Evolutionary conservation across 2,888 invertebrate genomes (phyloP).

Genomic region (Lasioglossum figueresi): DNA sequence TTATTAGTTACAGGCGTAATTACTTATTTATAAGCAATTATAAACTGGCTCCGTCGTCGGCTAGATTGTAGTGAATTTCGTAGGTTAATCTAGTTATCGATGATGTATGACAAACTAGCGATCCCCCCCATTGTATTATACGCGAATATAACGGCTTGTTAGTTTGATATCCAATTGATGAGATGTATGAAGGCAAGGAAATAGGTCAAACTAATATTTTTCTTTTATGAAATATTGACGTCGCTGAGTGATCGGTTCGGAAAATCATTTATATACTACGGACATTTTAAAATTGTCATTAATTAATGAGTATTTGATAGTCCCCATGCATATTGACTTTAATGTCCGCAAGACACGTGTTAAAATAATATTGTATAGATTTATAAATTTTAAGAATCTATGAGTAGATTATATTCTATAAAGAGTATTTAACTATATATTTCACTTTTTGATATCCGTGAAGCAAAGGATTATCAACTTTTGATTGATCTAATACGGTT

Average conservation of each 20-base stretch:
- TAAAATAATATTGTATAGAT: neutral
- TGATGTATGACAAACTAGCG: constrained; percentile 32
- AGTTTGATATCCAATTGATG: constrained; percentile 35
- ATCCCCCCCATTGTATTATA: constrained; percentile 35
- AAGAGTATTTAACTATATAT: neutral
- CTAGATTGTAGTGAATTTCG: neutral
- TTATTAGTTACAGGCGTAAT: neutral
- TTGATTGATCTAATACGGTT: neutral
- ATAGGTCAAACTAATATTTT: constrained; percentile 56
- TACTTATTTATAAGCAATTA: constrained; percentile 22
- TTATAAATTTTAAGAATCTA: neutral
- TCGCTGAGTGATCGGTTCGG: constrained; percentile 39
- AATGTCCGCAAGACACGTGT: constrained; percentile 11
- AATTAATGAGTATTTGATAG: constrained; percentile 56
- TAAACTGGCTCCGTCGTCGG: neutral
- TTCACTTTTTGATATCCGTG: neutral
- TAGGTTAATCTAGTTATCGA: constrained; percentile 37
- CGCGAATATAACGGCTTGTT: constrained; percentile 31
- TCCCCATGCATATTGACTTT: constrained; percentile 28
- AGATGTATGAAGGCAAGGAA: constrained; percentile 38
- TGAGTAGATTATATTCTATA: neutral
- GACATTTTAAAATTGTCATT: too few species aligned
- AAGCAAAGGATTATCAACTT: neutral
- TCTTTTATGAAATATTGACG: constrained; percentile 56
- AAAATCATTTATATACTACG: constrained; percentile 54